These are phyloP conservation scores for Centropus unirufus DNA, from an alignment of 2,113 vertebrate species.

Conservation along the genomic window DNA sequence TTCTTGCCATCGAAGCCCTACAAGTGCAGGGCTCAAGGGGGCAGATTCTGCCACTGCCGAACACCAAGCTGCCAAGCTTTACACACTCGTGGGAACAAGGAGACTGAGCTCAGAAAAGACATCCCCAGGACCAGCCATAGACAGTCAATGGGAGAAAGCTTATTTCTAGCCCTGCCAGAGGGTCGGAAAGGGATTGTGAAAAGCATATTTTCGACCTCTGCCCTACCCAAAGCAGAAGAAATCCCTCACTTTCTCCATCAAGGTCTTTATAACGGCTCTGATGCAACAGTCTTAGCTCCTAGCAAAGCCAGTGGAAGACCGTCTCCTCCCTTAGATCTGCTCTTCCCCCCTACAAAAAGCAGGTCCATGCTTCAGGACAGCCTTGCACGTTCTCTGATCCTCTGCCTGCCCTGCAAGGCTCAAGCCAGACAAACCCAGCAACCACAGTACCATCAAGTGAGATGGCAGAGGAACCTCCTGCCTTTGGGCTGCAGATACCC, in stretches of 20 bases:
- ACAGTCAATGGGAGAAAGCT: not conserved
- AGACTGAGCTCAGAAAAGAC: not conserved
- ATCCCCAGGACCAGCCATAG: not conserved
- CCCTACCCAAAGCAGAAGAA: not conserved
- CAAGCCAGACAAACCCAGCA: not conserved
- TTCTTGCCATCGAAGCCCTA: not conserved
- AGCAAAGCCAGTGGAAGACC: not conserved
- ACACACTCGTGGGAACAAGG: not conserved
- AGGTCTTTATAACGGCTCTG: not conserved
- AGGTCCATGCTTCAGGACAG: not conserved
- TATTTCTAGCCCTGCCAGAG: not conserved
- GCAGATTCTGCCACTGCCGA: not conserved
- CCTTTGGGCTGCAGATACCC: not conserved
- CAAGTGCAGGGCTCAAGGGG: fast-evolving
- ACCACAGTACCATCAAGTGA: fast-evolving
- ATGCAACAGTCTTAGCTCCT: not conserved
- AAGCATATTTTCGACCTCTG: not conserved
- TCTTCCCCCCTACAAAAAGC: not conserved
- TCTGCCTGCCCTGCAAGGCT: not conserved
- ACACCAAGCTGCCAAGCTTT: not conserved
- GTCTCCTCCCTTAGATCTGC: not conserved
- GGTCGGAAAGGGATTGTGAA: not conserved
- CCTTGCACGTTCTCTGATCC: not conserved
- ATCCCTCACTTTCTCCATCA: not conserved
- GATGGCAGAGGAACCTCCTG: not conserved